Base-by-base conservation (phyloP, 2,113 vertebrate species). In the Salvelinus fontinalis region DNA sequence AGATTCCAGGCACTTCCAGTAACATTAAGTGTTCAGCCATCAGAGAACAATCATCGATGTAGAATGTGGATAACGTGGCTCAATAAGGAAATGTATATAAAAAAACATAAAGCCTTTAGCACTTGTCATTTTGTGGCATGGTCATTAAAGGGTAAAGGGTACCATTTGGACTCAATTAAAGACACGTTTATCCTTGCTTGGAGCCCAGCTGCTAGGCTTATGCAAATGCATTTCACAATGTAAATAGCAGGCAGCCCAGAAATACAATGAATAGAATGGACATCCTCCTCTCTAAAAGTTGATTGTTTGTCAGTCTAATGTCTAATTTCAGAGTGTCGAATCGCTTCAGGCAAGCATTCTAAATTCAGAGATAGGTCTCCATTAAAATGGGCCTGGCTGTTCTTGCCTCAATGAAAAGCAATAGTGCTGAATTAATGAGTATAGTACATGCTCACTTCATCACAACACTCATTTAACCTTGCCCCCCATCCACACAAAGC, bases 101-200 rank as follows among this genome's bases (percentile, higher is more conserved):
- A 83, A 79, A 16, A 69, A 5, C 11, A 64, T 8, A 7, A 3
- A 22, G 24, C 57, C 18, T 60, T 20, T 20, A n/a, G 48, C 60
- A 64, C 60, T 64, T 24, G 81, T 89, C 76, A 81, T 68, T 86
- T 86, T 16, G 75, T 39, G 68, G 88, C 70, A 70, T 85, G 54
- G 20, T 6, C 20, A 64, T 77, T 24, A 59, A 81, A 87, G 78
- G 81, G 24, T 13, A 72, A 87, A 88, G 71, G 78, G 79, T 79
- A 31, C 73, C 84, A 88, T 88, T 91, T 89, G 87, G 77, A 81
- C 75, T 84, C 84, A 81, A 90, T 92, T 91, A 88, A 90, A 90
- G 88, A 88, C 80, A 81, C 82, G 88, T 90, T 89, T 74, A 67
- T 79, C 67, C 81, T 64, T 81, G 78, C 12, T 13, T 11, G 2